These are phyloP conservation scores for Eudyptes chrysolophus DNA, from an alignment of 2,113 vertebrate species.

Conservation along the genomic window DNA sequence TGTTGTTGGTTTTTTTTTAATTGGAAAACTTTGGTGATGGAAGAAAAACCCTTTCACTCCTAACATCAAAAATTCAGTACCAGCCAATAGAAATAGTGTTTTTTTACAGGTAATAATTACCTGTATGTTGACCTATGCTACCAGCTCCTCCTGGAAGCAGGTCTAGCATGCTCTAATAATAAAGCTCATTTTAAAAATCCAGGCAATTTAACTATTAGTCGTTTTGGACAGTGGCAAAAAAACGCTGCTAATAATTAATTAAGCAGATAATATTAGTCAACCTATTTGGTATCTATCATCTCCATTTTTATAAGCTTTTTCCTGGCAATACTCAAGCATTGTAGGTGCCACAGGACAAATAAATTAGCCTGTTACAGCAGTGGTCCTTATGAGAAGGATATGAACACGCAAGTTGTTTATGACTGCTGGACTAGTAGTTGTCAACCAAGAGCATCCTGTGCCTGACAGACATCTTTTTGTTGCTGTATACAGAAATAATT, in stretches of 20 bases:
- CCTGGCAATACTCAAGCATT: not conserved
- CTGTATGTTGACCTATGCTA: not conserved
- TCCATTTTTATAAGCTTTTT: not conserved
- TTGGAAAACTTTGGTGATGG: not conserved
- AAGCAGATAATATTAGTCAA: not conserved
- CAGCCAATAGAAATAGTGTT: not conserved
- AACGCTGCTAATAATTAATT: not conserved
- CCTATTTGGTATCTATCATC: not conserved
- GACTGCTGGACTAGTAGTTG: not conserved
- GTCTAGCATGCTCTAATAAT: not conserved
- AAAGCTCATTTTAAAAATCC: not conserved
- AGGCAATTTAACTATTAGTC: not conserved
- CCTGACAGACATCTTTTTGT: not conserved
- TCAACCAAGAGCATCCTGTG: not conserved
- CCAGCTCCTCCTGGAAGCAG: not conserved
- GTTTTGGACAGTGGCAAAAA: not conserved
- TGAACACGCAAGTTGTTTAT: not conserved
- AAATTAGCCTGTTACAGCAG: not conserved
- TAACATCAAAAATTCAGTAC: not conserved
- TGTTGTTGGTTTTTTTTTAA: not conserved
- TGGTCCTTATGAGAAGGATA: not conserved
- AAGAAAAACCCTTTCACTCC: not conserved
- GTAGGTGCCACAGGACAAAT: not conserved
- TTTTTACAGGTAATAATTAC: not conserved
- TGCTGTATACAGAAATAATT: not conserved